phyloP scores from a whole-genome alignment of 2,888 invertebrate species.

The Tridacna crocea region DNA sequence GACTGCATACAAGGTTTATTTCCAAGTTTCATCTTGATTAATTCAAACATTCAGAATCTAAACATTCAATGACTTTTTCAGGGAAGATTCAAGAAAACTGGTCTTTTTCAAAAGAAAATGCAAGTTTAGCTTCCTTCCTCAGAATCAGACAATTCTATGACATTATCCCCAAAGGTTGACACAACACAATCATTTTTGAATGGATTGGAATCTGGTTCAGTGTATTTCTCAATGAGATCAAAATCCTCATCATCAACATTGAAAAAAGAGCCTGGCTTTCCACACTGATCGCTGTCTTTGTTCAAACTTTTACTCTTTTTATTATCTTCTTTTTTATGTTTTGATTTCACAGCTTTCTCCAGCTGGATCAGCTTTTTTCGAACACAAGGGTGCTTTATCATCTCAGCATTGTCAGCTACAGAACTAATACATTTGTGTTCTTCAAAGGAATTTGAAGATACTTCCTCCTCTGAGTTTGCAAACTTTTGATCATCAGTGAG shows the following conservation, averaged over 20 bases:
- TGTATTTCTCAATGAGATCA: conserved; percentile 50
- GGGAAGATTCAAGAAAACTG: too few species aligned
- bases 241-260: conserved; percentile 40
- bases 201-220: conserved; percentile 41
- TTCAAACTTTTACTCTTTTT: neutral
- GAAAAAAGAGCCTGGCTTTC: neutral
- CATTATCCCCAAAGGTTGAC: conserved; percentile 29
- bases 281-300: neutral
- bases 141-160: conserved; percentile 65
- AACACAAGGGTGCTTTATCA: conserved; percentile 28
- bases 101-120: too few species aligned
- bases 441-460: neutral
- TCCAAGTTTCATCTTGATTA: too few species aligned
- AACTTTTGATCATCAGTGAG: neutral
- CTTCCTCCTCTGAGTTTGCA: neutral
- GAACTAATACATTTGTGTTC: conserved; percentile 34
- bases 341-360: conserved; percentile 22
- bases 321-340: neutral
- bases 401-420: conserved; percentile 6
- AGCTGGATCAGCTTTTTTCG: conserved; percentile 37
- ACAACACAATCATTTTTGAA: conserved; percentile 15
- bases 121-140: conserved; percentile 30
- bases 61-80: too few species aligned
- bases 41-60: too few species aligned
- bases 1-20: too few species aligned